A percentile compares a stretch with the other conserved stretches of the same genome.
Evolutionary conservation across 2,113 vertebrate genomes (phyloP).

Genomic region (Ptilorrhoa leucosticta): DNA sequence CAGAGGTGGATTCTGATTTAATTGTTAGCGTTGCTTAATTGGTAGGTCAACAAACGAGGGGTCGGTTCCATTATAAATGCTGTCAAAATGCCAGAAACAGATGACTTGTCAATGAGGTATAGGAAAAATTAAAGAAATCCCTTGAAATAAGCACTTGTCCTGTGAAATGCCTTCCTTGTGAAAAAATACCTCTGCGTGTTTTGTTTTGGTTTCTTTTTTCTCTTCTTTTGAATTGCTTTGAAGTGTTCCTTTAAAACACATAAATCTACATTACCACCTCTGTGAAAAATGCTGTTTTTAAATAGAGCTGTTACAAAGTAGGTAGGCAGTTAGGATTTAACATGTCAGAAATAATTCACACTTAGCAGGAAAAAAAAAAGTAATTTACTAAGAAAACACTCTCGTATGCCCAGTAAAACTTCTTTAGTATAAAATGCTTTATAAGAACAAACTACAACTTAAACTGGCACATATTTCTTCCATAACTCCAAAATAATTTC

Average conservation of each 20-base stretch:
- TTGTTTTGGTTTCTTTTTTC: neutral
- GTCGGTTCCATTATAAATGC: neutral
- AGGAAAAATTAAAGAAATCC: neutral
- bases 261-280: neutral
- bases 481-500: slow-evolving; percentile 47
- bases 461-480: slow-evolving; percentile 21
- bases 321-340: neutral
- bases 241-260: neutral
- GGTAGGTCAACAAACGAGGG: neutral
- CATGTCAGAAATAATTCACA: neutral
- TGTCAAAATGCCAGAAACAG: neutral
- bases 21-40: neutral
- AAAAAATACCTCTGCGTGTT: neutral
- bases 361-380: neutral
- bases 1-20: neutral
- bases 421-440: slow-evolving; percentile 13
- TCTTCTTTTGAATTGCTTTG: neutral
- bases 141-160: neutral
- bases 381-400: slow-evolving; percentile 1
- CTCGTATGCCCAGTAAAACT: neutral
- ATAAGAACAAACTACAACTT: slow-evolving; percentile 17
- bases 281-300: neutral
- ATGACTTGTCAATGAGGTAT: neutral
- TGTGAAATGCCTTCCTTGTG: neutral
- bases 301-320: neutral